phyloP scores from a whole-genome alignment of 1,140 invertebrate genomes.

The Gryon sp. region DNA sequence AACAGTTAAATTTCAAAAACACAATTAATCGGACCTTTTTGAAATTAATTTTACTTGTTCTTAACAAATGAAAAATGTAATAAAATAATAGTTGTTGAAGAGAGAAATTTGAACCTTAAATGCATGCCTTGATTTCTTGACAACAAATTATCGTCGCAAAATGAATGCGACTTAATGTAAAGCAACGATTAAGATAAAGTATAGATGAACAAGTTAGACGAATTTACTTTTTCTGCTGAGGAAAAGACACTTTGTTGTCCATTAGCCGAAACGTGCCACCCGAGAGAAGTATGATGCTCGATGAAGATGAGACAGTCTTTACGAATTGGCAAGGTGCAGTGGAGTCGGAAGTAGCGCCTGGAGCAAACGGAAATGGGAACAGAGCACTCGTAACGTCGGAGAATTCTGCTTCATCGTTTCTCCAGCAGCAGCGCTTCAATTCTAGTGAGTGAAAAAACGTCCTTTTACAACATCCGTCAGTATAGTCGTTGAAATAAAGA shows the following conservation, averaged over 20 bases:
- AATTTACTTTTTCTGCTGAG: conserved; percentile 43
- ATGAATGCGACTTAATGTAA: conserved; percentile 8
- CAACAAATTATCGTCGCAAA: no score
- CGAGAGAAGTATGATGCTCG: conserved; percentile 62
- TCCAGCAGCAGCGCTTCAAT: conserved; percentile 35
- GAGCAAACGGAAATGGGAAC: conserved; percentile 68
- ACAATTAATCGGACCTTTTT: no score
- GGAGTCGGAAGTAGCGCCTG: conserved; percentile 61
- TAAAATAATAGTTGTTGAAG: no score
- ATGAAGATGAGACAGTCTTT: conserved; percentile 63
- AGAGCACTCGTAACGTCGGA: conserved; percentile 51
- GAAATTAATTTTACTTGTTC: no score
- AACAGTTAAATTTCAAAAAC: no score
- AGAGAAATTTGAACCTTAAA: no score
- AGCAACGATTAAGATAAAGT: conserved; percentile 26
- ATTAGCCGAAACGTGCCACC: conserved; percentile 71
- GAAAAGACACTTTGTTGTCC: conserved; percentile 68
- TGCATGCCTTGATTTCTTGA: no score
- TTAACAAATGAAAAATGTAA: no score
- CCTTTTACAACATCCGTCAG: conserved; percentile 17
- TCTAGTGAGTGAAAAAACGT: conserved; percentile 45
- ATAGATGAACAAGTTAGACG: conserved; percentile 20
- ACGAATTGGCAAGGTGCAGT: conserved; percentile 58
- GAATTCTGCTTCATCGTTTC: conserved; percentile 57
- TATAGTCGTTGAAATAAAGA: conserved; percentile 9